Evolutionary conservation across 2,113 vertebrate genomes (phyloP).

Genomic region (Delphinus delphis): DNA sequence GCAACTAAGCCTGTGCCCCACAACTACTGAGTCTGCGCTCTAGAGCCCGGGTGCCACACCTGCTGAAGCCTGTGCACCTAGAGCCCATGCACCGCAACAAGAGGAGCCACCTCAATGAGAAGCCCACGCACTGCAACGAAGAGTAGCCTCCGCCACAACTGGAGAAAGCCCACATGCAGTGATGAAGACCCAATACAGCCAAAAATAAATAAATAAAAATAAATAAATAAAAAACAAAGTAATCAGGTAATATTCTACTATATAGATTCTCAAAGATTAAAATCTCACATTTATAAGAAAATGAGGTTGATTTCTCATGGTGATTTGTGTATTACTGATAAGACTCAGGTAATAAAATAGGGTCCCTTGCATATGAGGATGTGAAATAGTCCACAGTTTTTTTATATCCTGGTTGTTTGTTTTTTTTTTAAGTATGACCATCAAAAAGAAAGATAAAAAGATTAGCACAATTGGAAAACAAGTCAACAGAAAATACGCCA

Average conservation of each 20-base stretch:
- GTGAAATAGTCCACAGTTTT: background rate
- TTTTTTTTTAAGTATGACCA: background rate
- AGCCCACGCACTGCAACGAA: too few relatives aligned
- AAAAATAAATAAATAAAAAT: too few relatives aligned
- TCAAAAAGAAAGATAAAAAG: background rate
- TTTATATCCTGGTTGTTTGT: background rate
- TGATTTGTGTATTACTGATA: slow-evolving; percentile 27
- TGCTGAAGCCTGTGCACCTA: too few relatives aligned
- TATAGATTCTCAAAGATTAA: slow-evolving; percentile 27
- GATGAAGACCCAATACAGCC: too few relatives aligned
- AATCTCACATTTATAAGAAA: slow-evolving; percentile 12
- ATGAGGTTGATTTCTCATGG: slow-evolving; percentile 39
- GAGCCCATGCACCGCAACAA: too few relatives aligned
- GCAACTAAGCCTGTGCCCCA: too few relatives aligned
- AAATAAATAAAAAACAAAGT: too few relatives aligned
- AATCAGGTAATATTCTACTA: background rate
- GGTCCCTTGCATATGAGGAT: background rate
- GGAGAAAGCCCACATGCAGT: too few relatives aligned
- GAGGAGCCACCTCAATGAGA: too few relatives aligned
- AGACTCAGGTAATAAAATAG: slow-evolving; percentile 31
- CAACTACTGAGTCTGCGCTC: too few relatives aligned
- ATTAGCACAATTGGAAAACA: background rate
- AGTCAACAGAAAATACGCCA: background rate
- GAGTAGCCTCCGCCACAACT: too few relatives aligned
- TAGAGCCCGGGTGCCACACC: too few relatives aligned